A percentile compares a stretch with the other conserved stretches of the same genome.
These are phyloP conservation scores for Carcinoscorpius rotundicauda DNA, from an alignment of 1,140 invertebrate species.

Conservation along the genomic window DNA sequence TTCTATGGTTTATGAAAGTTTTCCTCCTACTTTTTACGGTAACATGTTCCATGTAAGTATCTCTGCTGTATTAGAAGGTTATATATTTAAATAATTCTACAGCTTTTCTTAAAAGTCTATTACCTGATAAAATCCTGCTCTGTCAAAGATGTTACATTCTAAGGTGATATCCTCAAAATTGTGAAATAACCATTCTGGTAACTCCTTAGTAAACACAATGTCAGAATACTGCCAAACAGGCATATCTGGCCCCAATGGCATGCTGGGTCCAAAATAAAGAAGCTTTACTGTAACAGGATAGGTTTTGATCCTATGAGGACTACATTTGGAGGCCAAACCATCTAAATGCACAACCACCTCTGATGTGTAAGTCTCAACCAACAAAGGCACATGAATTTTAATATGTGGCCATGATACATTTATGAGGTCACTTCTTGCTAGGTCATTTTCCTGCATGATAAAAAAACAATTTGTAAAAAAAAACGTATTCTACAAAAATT, in stretches of 20 bases:
- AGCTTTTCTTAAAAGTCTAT: not conserved
- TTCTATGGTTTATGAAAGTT: too few relatives aligned
- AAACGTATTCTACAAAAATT: too few relatives aligned
- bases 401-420: conserved; percentile 19
- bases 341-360: conserved; percentile 18
- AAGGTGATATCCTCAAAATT: conserved; percentile 16
- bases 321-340: conserved; percentile 8
- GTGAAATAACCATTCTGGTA: conserved; percentile 11
- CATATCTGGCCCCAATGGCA: not conserved
- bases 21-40: too few relatives aligned
- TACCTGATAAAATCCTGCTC: conserved; percentile 21
- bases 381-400: conserved; percentile 20
- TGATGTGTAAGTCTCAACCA: conserved; percentile 22
- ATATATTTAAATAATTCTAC: too few relatives aligned
- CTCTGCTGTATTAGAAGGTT: too few relatives aligned
- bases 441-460: conserved; percentile 11
- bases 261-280: conserved; percentile 11
- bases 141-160: conserved; percentile 21
- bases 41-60: too few relatives aligned
- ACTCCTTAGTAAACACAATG: conserved; percentile 11
- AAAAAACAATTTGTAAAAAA: not conserved
- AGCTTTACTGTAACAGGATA: conserved; percentile 9
- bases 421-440: conserved; percentile 9
- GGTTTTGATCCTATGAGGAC: conserved; percentile 3
- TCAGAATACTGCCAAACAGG: conserved; percentile 13